Conservation (phyloP, 64 coral and sea anemone species). For the Actinia tenebrosa region DNA sequence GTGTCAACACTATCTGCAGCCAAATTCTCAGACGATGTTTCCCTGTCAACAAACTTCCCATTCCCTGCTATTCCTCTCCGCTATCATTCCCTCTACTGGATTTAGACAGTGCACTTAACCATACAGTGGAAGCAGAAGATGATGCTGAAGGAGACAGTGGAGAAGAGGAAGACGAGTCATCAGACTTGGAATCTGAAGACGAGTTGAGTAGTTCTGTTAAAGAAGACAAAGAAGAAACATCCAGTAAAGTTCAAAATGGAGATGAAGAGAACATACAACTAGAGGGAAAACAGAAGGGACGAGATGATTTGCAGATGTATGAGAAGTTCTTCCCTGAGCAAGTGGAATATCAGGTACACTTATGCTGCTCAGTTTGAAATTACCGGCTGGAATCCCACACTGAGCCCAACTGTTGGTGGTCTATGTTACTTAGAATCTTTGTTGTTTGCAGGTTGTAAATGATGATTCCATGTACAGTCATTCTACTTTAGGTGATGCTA, state of each 20-base stretch:
- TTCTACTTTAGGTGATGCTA: slow-evolving; percentile 37
- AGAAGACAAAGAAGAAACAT: slow-evolving; percentile 41
- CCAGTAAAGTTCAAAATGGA: neutral
- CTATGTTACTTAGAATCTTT: neutral
- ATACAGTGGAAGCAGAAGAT: slow-evolving; percentile 22
- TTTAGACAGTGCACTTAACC: slow-evolving; percentile 39
- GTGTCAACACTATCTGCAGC: slow-evolving; percentile 82
- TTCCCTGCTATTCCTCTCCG: slow-evolving; percentile 59
- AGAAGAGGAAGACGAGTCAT: slow-evolving; percentile 73
- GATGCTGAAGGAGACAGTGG: slow-evolving; percentile 63
- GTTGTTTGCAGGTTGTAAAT: slow-evolving; percentile 40
- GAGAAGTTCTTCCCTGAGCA: slow-evolving; percentile 84
- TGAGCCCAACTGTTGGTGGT: too few species aligned
- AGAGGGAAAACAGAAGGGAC: slow-evolving; percentile 43
- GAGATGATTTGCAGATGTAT: slow-evolving; percentile 84
- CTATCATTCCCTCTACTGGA: slow-evolving; percentile 71
- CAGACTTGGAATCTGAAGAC: slow-evolving; percentile 76
- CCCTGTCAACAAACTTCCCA: slow-evolving; percentile 79
- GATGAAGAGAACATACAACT: slow-evolving; percentile 5
- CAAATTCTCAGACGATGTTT: slow-evolving; percentile 91
- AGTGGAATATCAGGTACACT: slow-evolving; percentile 69
- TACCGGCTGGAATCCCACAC: too few species aligned
- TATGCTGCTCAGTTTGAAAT: too few species aligned
- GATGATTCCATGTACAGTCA: slow-evolving; percentile 57
- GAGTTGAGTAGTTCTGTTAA: slow-evolving; percentile 41